A percentile compares a stretch with the other conserved stretches of the same genome.
Conservation (phyloP, 2,888 invertebrate species). For the Drosophila putrida region DNA sequence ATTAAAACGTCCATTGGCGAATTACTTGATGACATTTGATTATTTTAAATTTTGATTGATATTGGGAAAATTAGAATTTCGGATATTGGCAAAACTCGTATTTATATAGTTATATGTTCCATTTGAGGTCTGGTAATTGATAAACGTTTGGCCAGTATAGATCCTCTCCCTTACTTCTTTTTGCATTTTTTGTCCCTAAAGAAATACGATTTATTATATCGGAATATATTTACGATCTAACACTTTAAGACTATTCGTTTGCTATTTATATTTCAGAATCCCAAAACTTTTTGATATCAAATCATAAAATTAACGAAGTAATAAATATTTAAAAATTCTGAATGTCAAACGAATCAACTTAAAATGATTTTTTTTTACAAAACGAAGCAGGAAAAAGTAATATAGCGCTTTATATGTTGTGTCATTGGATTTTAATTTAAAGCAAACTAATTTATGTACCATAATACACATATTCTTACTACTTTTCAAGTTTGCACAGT, state of each 20-base stretch:
- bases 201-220: not conserved
- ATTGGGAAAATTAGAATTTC: not conserved
- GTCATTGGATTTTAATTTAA: slow-evolving; percentile 56
- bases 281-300: not conserved
- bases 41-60: slow-evolving; percentile 14
- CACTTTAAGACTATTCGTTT: not conserved
- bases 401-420: slow-evolving; percentile 21
- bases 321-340: not conserved
- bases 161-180: not conserved
- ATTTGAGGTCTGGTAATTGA: not conserved
- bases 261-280: not conserved
- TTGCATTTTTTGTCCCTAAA: slow-evolving; percentile 20
- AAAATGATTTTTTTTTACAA: not conserved
- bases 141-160: not conserved
- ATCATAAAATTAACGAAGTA: not conserved
- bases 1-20: slow-evolving; percentile 29
- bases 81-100: not conserved
- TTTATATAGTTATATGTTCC: not conserved
- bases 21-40: slow-evolving; percentile 22
- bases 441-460: slow-evolving; percentile 57
- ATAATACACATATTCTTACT: slow-evolving; percentile 58
- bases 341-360: slow-evolving; percentile 6
- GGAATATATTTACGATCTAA: not conserved
- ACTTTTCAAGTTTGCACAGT: slow-evolving; percentile 52
- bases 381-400: slow-evolving; percentile 5